Conservation (phyloP, 2,888 invertebrate species). For the Aspidiotus rigidus region DNA sequence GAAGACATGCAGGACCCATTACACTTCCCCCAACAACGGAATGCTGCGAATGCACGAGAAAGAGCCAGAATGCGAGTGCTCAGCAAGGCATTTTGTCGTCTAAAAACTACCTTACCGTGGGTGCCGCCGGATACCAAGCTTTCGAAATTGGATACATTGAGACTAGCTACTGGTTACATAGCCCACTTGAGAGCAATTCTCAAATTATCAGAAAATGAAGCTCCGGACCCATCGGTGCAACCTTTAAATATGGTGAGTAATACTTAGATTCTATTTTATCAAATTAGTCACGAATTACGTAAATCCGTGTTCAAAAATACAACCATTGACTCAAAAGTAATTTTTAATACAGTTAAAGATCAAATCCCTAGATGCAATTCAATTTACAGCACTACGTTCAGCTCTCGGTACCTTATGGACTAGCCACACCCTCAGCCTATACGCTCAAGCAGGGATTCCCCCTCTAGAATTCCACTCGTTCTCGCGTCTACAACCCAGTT, state of each 20-base stretch:
- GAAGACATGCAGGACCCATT: conserved; percentile 36
- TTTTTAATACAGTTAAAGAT: too few relatives aligned
- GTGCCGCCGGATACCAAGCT: conserved; percentile 89
- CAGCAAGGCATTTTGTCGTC: conserved; percentile 73
- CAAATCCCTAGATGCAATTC: too few relatives aligned
- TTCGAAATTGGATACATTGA: conserved; percentile 84
- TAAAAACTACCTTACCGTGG: conserved; percentile 82
- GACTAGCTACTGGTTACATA: conserved; percentile 87
- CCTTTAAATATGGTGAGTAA: conserved; percentile 53
- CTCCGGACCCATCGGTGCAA: conserved; percentile 48
- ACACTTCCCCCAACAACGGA: conserved; percentile 59
- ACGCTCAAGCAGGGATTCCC: too few relatives aligned
- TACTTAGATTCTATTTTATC: neutral
- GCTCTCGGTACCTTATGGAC: too few relatives aligned
- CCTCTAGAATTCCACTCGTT: too few relatives aligned
- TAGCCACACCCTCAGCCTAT: too few relatives aligned
- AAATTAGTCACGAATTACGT: too few relatives aligned
- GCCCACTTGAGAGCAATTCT: conserved; percentile 78
- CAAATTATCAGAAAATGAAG: conserved; percentile 47
- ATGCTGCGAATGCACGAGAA: conserved; percentile 90
- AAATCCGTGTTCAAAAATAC: too few relatives aligned
- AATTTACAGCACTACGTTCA: too few relatives aligned
- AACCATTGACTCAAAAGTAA: too few relatives aligned
- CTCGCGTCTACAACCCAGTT: too few relatives aligned
- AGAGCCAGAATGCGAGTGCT: conserved; percentile 86